Evolutionary conservation across 2,888 invertebrate genomes (phyloP), one percentile per base, ranked within the genome.

Genomic region (Rutpela maculata): DNA sequence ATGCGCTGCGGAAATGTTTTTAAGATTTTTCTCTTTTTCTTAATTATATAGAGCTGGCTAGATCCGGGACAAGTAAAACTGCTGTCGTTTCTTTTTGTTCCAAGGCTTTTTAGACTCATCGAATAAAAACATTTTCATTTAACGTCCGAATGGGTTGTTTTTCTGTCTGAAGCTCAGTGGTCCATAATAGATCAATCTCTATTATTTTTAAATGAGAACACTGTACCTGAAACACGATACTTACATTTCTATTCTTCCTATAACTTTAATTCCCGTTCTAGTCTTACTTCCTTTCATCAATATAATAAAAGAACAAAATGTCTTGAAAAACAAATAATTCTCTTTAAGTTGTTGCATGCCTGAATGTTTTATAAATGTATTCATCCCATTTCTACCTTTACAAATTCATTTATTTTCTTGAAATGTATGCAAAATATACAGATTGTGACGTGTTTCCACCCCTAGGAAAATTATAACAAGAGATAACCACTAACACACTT

Each of bases 111-210:
- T 26, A 63, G 63, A 63, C 62, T 62, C 19, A 17, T 19, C 31
- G 38, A 63, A 63, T 15, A 26, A 63, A 19, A 63, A 63, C 63
- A 63, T 63, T 63, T 12, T 26, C 63, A 38, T 63, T 63, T 63
- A 63, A 63, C 63, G 5, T 18, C 22, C 63, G 63, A 63, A 63
- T 17, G 12, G 63, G 19, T 50, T 50, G 50, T 50, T 50, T 50
- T 50, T 50, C 50, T n/a, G 15, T 43, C 50, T 50, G 50, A 50
- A 50, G 15, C n/a, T 50, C n/a, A n/a, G 6, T 50, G 50, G 15
- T 50, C 50, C 6, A n/a, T 50, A 50, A 50, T n/a, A 50, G 50
- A 9, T 43, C 43, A 43, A 43, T 50, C 15, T 50, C 15, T 50
- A 50, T 50, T 50, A 50, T 50, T 50, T 50, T 50, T 50, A 50